Evolutionary conservation across 2,113 vertebrate genomes (phyloP).

Genomic region (Nyctereutes procyonoides): DNA sequence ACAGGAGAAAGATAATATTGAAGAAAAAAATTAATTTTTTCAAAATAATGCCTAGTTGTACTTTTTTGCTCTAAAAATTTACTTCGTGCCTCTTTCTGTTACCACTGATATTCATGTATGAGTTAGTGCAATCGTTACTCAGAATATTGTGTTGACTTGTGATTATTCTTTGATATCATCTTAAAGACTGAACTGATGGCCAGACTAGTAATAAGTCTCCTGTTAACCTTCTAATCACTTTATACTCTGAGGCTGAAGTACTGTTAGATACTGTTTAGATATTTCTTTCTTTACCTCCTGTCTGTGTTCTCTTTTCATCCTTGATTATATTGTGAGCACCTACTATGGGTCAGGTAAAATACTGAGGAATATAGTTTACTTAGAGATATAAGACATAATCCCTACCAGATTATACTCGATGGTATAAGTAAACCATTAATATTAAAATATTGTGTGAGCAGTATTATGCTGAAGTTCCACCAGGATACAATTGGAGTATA

Average conservation of each 20-base stretch:
- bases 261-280: background rate
- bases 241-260: background rate
- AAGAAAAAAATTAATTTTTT: background rate
- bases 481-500: background rate
- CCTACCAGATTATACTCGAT: background rate
- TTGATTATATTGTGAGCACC: background rate
- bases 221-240: background rate
- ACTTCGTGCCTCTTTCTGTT: background rate
- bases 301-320: background rate
- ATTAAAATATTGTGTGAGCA: background rate
- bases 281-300: background rate
- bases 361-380: background rate
- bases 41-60: background rate
- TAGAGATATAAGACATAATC: background rate
- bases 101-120: background rate
- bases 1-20: background rate
- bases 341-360: background rate
- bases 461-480: background rate
- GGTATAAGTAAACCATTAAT: background rate
- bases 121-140: background rate
- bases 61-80: constrained; percentile 27
- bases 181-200: background rate
- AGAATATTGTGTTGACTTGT: constrained; percentile 28
- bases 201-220: background rate
- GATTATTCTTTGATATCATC: constrained; percentile 22